Base-by-base conservation (phyloP, 2,888 invertebrate species). In the Caenorhabditis doughertyi region DNA sequence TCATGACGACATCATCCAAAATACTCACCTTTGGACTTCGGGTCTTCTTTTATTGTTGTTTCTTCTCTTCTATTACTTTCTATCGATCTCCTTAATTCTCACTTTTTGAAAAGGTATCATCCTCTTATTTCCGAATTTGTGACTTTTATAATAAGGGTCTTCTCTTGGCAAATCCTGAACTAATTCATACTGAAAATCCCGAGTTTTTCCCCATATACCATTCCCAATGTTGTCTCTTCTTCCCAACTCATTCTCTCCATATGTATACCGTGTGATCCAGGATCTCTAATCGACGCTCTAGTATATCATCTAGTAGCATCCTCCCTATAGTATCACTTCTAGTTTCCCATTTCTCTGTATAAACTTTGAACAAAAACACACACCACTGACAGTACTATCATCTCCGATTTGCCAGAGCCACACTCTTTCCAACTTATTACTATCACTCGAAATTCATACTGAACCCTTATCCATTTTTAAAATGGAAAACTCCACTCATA, bases 51-150 rank as follows among this genome's bases (percentile, higher is more conserved):
- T 25, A n/a, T 35, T 39, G 21, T 53, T 67, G 44, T 55, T 67
- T 65, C 32, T n/a, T 25, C 58, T 42, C 21, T 51, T 27, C 27
- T 60, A 18, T 74, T 65, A 21, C 5, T 56, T 32, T 35, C 13
- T 18, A 13, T 47, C 64, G 32, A 56, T 42, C 32, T 53, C 55
- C 18, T 23, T 11, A 23, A 11, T 11, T 39, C 64, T 51, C 73
- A 44, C 74, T 64, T 65, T 55, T 64, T n/a, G 74, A 65, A 74
- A 29, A 74, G 74, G n/a, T n/a, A n/a, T n/a, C n/a, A n/a, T n/a
- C n/a, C 65, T 74, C 42, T 47, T 18, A 18, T 29, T 58, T 56
- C 56, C 55, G 18, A 18, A 18, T 56, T n/a, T 68, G 68, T 70
- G 70, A 70, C 70, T 55, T 39, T 39, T 16, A 27, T 42, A 23